These are phyloP conservation scores for Xestia xanthographa DNA, from an alignment of 2,888 invertebrate genomes.

Conservation along the genomic window DNA sequence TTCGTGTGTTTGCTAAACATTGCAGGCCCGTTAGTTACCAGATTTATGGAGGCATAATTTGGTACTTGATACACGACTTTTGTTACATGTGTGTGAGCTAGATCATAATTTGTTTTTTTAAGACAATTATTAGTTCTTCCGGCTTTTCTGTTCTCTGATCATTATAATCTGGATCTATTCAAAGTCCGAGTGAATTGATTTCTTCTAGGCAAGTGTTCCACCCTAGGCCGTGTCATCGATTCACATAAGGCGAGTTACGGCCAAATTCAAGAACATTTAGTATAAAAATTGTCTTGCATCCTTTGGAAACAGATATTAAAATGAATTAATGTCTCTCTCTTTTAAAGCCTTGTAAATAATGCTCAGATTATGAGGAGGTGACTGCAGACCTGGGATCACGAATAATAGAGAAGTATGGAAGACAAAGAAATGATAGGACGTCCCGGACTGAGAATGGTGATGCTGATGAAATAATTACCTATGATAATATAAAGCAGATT, in stretches of 20 bases:
- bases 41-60: slow-evolving; percentile 15
- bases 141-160: too few relatives aligned
- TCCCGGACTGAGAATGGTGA: background rate
- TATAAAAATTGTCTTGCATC: background rate
- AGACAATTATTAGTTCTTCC: background rate
- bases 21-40: background rate
- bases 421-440: background rate
- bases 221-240: too few relatives aligned
- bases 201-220: too few relatives aligned
- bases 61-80: background rate
- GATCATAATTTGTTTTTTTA: background rate
- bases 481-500: background rate
- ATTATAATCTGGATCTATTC: too few relatives aligned
- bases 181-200: too few relatives aligned
- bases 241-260: too few relatives aligned
- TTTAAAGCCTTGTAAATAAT: background rate
- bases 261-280: too few relatives aligned
- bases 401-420: background rate
- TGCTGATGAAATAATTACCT: background rate
- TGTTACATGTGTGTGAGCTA: background rate
- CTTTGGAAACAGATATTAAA: background rate
- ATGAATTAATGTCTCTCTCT: too few relatives aligned
- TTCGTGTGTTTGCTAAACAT: slow-evolving; percentile 41
- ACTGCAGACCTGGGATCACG: background rate
- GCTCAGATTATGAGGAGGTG: background rate